A percentile compares a stretch with the other conserved stretches of the same genome.
phyloP scores from a whole-genome alignment of 2,113 vertebrate genomes.

The Chaetodon auriga region DNA sequence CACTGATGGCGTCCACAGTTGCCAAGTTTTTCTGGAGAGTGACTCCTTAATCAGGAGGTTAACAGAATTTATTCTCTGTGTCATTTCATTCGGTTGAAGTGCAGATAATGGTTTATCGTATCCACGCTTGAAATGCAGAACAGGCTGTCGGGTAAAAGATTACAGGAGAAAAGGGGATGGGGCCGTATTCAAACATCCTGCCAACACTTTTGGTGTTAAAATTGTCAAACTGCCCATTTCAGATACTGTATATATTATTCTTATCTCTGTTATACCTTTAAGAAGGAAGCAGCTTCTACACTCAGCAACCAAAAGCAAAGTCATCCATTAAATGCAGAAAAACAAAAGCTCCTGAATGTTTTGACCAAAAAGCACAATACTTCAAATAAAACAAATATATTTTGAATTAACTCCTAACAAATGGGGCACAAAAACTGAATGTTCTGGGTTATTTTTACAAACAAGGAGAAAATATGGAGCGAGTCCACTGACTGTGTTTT shows the following conservation, averaged over 20 bases:
- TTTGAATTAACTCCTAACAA: neutral
- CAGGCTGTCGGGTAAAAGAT: neutral
- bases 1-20: neutral
- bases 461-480: neutral
- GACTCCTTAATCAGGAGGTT: neutral
- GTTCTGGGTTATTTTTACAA: neutral
- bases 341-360: neutral
- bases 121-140: neutral
- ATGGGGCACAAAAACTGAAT: neutral
- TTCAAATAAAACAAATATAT: neutral
- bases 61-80: neutral
- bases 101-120: slow-evolving; percentile 13
- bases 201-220: neutral
- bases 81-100: neutral
- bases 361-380: neutral
- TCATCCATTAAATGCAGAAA: neutral
- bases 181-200: neutral
- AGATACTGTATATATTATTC: neutral
- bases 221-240: neutral
- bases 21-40: slow-evolving; percentile 11
- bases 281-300: neutral
- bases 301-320: neutral
- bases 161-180: neutral
- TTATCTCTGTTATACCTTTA: neutral
- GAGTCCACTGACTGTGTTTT: neutral